Evolutionary conservation across 2,888 invertebrate species (phyloP), one percentile per base, ranked within the genome.

Genomic region (Ochlodes sylvanus): DNA sequence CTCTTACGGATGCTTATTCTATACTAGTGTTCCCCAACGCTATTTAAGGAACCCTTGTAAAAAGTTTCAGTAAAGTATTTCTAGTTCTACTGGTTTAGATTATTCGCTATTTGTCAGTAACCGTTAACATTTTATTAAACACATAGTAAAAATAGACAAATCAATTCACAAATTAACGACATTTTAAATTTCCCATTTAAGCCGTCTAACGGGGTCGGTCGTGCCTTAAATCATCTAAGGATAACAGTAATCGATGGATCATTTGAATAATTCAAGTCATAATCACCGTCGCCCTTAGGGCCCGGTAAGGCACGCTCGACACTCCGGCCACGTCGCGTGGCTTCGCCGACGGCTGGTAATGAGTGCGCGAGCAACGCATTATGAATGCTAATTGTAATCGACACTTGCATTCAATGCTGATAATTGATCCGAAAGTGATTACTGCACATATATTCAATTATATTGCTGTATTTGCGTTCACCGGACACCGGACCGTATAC

Each of bases 271-370:
- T 84, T 79, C 77, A 83, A 76, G 74, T 78, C 79, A 83, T 77
- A 77, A 80, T 77, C 78, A 75, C 72, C 74, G 75, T 70, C 74
- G 79, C 77, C 79, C 83, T 78, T 76, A 81, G 80, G 76, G 75
- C 76, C 74, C 68, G 66, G 76, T 78, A 80, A 80, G 84, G 85
- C 79, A 77, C 70, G 44, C 74, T 89, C 79, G 70, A 72, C 74
- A 89, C 80, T 79, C 90, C 72, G 76, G 72, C 77, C 91, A 89
- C 88, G 90, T 86, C 73, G 64, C 80, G n/a, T n/a, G 84, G 76
- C 77, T 79, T 79, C 79, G 79, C 83, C 90, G 88, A 90, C 88
- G 86, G 86, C 71, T 80, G 71, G 79, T 90, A 90, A 90, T 87
- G 85, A 88, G 83, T 78, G 72, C 79, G 74, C 71, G 73, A 75